Conservation (phyloP, 2,797 vertebrate genomes). For the Pseudochirops corinnae region DNA sequence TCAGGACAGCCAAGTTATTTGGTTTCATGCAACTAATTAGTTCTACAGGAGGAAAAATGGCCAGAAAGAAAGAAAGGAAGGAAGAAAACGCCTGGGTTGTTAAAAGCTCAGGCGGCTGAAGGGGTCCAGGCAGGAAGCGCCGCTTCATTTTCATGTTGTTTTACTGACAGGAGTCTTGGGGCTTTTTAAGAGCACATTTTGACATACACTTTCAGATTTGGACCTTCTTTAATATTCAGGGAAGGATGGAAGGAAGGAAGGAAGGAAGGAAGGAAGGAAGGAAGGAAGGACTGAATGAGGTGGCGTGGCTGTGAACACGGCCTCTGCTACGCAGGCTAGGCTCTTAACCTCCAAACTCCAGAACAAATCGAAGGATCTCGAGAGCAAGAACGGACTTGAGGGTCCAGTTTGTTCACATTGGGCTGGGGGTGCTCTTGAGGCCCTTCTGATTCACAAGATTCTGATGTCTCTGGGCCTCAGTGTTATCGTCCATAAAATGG, state of each 20-base stretch:
- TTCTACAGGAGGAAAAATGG: slow-evolving; percentile 63
- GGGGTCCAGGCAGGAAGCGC: neutral
- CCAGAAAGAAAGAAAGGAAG: neutral
- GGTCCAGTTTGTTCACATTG: neutral
- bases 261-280: neutral
- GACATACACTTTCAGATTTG: neutral
- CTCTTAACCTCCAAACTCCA: neutral
- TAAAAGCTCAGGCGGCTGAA: neutral
- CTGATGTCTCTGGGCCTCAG: neutral
- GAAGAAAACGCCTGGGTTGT: neutral
- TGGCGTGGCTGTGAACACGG: neutral
- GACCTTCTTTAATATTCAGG: neutral
- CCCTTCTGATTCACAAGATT: neutral
- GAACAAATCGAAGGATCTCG: too few species aligned
- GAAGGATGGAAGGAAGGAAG: too few species aligned
- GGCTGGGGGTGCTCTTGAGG: neutral
- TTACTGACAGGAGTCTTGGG: neutral
- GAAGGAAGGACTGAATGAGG: neutral
- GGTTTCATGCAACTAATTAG: slow-evolving; percentile 62
- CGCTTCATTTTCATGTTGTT: neutral
- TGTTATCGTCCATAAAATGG: slow-evolving; percentile 37
- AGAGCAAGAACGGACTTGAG: neutral
- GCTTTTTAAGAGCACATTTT: slow-evolving; percentile 3
- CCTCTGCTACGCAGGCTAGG: neutral
- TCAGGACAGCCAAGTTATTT: slow-evolving; percentile 51